A percentile compares a stretch with the other conserved stretches of the same genome.
Conservation (phyloP, 2,888 invertebrate genomes). For the Creontiades dilutus region DNA sequence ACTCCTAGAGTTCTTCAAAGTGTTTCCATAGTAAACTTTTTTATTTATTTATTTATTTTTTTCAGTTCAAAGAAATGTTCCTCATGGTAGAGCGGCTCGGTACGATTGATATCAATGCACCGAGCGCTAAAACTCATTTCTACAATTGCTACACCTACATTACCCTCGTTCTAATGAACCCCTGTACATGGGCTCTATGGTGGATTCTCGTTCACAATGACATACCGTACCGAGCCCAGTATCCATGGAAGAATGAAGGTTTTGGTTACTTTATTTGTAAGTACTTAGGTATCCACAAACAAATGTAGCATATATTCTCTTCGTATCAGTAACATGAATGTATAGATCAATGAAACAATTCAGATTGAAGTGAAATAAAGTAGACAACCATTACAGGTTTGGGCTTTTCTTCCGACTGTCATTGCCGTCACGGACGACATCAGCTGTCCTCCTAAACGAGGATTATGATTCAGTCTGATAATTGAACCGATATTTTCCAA, state of each 20-base stretch:
- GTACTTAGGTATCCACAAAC: neutral
- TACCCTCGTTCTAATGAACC: slow-evolving; percentile 33
- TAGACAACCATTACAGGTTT: no score
- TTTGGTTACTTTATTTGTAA: slow-evolving; percentile 9
- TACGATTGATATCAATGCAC: neutral
- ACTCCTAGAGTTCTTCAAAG: no score
- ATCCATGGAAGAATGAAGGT: slow-evolving; percentile 46
- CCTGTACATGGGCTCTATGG: slow-evolving; percentile 43
- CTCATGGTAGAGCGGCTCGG: slow-evolving; percentile 35
- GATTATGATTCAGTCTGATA: no score
- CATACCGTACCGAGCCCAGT: neutral
- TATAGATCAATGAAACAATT: no score
- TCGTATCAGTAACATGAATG: no score
- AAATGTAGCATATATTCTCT: no score
- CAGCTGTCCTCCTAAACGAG: no score
- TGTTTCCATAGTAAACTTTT: no score
- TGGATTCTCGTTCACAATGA: neutral
- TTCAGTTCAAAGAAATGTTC: slow-evolving; percentile 44
- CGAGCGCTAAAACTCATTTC: slow-evolving; percentile 11
- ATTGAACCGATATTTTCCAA: no score
- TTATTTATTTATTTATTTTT: neutral
- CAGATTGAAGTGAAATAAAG: no score
- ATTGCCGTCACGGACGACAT: no score
- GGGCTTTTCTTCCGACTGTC: no score
- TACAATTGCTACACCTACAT: slow-evolving; percentile 7